These are phyloP conservation scores for Agriopis aurantiaria DNA, from an alignment of 2,888 invertebrate species.

Conservation along the genomic window DNA sequence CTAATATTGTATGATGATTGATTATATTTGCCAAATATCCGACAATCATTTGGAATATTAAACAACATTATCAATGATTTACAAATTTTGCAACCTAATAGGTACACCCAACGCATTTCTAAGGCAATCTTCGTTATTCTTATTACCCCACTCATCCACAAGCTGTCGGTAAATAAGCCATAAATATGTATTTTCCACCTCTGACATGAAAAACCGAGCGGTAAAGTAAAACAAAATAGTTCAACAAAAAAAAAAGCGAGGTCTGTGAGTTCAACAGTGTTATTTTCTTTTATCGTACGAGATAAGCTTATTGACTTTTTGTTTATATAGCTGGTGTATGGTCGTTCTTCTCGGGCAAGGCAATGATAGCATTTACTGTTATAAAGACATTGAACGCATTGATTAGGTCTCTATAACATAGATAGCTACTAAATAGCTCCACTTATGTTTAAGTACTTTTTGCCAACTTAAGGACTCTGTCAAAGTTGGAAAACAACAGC, in stretches of 20 bases:
- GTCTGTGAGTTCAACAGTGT: no score
- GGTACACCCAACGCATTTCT: neutral
- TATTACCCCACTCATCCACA: no score
- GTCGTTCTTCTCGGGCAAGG: slow-evolving; percentile 2
- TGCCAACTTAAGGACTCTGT: neutral
- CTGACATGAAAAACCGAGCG: no score
- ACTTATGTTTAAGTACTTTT: neutral
- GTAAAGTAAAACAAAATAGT: no score
- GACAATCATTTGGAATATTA: neutral
- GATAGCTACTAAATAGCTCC: neutral
- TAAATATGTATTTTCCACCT: no score
- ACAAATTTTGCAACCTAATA: neutral
- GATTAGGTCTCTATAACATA: slow-evolving; percentile 5
- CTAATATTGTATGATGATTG: neutral
- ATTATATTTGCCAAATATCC: neutral
- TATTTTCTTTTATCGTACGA: slow-evolving; percentile 3
- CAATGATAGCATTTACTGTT: slow-evolving; percentile 6
- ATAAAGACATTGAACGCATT: slow-evolving; percentile 5
- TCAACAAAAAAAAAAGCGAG: no score
- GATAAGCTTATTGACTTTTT: slow-evolving; percentile 5
- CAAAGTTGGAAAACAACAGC: neutral
- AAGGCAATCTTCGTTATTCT: neutral
- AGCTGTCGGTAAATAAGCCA: no score
- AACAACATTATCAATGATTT: neutral
- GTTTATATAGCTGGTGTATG: neutral